phyloP scores from a whole-genome alignment of 1,140 invertebrate species.

The Drosophila navojoa region DNA sequence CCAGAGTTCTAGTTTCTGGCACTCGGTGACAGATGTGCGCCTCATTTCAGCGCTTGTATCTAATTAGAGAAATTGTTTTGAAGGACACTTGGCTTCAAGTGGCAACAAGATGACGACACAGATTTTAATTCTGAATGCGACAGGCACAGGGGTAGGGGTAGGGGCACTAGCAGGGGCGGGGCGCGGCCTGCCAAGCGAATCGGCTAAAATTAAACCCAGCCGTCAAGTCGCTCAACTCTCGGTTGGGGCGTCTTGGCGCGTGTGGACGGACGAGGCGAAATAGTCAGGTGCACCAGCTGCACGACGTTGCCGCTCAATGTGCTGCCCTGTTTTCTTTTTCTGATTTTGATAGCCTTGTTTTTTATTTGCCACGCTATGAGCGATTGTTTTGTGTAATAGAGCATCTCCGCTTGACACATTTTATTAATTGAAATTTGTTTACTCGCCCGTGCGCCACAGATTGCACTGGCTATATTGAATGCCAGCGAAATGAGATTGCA shows the following conservation, averaged over 20 bases:
- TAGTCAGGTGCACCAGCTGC: constrained; percentile 64
- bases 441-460: constrained; percentile 48
- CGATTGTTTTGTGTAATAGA: constrained; percentile 65
- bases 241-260: not conserved
- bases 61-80: constrained; percentile 81
- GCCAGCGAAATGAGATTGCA: not conserved
- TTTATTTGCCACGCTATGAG: constrained; percentile 5
- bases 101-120: constrained; percentile 66
- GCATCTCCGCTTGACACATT: constrained; percentile 76
- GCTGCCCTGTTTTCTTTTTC: constrained; percentile 12
- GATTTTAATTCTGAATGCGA: constrained; percentile 35
- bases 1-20: constrained; percentile 7
- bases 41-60: constrained; percentile 58
- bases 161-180: too few relatives aligned
- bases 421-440: constrained; percentile 82
- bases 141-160: not conserved
- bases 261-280: constrained; percentile 10
- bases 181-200: not conserved
- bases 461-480: constrained; percentile 21
- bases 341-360: not conserved
- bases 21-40: constrained; percentile 17
- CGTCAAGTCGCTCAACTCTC: constrained; percentile 36
- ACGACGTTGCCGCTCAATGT: constrained; percentile 5
- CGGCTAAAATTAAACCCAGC: constrained; percentile 67
- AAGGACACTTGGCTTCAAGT: constrained; percentile 73